Conservation (phyloP, 2,888 invertebrate species). For the Cyaniris semiargus region DNA sequence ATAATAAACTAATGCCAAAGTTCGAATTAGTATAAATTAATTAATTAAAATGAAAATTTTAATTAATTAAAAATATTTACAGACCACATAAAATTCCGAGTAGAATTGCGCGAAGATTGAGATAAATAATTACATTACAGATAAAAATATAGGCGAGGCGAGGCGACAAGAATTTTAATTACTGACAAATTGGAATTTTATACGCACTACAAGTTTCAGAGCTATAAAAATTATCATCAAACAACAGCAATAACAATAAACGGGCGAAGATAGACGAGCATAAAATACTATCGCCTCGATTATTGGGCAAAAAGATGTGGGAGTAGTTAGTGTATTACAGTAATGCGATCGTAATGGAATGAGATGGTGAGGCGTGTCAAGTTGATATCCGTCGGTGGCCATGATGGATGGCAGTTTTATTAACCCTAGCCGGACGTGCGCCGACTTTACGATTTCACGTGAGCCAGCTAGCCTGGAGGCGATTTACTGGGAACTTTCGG, state of each 20-base stretch:
- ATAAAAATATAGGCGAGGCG: not conserved
- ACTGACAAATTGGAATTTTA: constrained; percentile 19
- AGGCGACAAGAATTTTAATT: constrained; percentile 16
- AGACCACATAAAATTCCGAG: not conserved
- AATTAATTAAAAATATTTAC: not conserved
- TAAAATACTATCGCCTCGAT: constrained; percentile 23
- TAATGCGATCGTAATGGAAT: constrained; percentile 59
- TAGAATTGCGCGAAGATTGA: not conserved
- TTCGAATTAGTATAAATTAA: too few relatives aligned
- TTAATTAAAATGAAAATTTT: too few relatives aligned
- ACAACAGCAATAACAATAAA: constrained; percentile 28
- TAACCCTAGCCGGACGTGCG: constrained; percentile 55
- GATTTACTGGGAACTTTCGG: constrained; percentile 50
- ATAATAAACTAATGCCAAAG: too few relatives aligned
- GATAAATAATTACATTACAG: constrained; percentile 15
- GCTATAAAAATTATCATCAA: constrained; percentile 28
- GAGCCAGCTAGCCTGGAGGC: constrained; percentile 44
- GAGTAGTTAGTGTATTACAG: constrained; percentile 44
- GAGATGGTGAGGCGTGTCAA: constrained; percentile 70
- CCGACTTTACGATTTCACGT: constrained; percentile 53
- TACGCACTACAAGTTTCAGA: not conserved
- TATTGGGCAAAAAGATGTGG: constrained; percentile 37
- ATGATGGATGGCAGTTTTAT: constrained; percentile 70
- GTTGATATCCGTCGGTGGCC: constrained; percentile 72
- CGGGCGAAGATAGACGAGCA: not conserved